Conservation (phyloP, 1,140 invertebrate genomes). For the Cecropterus lyciades region DNA sequence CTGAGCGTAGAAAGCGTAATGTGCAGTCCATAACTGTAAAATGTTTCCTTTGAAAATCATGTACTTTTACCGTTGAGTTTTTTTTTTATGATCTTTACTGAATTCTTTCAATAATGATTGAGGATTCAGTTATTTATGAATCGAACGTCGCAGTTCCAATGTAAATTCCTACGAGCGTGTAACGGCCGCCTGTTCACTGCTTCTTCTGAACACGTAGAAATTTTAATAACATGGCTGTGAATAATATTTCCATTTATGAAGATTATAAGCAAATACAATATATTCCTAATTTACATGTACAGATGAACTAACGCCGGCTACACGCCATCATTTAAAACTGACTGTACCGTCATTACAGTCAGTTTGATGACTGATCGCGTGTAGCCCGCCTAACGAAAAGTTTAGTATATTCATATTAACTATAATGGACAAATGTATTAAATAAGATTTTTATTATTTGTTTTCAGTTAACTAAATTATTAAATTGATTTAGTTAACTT, state of each 20-base stretch:
- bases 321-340: background rate
- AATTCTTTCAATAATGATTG: too few species aligned
- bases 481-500: background rate
- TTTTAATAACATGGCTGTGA: constrained; percentile 51
- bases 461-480: constrained; percentile 8
- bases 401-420: constrained; percentile 2
- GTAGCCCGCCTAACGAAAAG: constrained; percentile 1
- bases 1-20: too few species aligned
- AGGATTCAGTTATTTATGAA: too few species aligned
- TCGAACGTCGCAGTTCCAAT: too few species aligned
- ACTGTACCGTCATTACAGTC: background rate
- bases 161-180: background rate
- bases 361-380: constrained; percentile 2
- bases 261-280: constrained; percentile 19
- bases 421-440: constrained; percentile 8
- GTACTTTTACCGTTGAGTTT: too few species aligned
- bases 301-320: constrained; percentile 3
- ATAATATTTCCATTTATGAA: constrained; percentile 45
- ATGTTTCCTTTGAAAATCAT: too few species aligned
- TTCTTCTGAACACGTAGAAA: constrained; percentile 19
- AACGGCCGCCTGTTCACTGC: background rate
- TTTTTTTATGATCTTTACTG: too few species aligned
- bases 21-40: too few species aligned
- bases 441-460: background rate
- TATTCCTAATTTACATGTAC: constrained; percentile 22